Evolutionary conservation across 2,888 invertebrate genomes (phyloP).

Genomic region (Thymelicus acteon): DNA sequence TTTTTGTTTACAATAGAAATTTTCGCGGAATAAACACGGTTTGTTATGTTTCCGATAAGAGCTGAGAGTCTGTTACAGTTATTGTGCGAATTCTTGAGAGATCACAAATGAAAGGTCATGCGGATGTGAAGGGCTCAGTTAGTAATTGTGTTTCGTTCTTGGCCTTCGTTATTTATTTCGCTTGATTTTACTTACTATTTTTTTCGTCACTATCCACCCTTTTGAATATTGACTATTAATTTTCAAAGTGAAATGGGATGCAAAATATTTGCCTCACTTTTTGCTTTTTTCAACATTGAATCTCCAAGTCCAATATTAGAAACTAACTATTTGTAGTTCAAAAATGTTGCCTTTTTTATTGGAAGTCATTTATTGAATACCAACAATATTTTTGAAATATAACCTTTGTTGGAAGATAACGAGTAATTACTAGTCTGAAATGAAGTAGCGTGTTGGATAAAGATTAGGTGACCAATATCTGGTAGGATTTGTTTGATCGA

Average conservation of each 20-base stretch:
- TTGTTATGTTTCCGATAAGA: constrained; percentile 29
- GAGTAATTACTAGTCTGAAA: too few relatives aligned
- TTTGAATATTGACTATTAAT: background rate
- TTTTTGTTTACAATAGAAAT: constrained; percentile 15
- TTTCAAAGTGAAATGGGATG: background rate
- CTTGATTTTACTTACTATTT: background rate
- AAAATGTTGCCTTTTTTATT: too few relatives aligned
- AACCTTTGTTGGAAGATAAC: too few relatives aligned
- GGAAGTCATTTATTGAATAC: too few relatives aligned
- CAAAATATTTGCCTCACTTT: too few relatives aligned
- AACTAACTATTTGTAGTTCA: too few relatives aligned
- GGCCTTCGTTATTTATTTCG: background rate
- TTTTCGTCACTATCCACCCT: background rate
- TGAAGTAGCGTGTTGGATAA: too few relatives aligned
- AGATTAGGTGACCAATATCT: too few relatives aligned
- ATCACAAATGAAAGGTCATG: constrained; percentile 5
- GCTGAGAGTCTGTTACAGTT: constrained; percentile 19
- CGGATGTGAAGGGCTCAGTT: background rate
- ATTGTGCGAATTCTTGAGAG: constrained; percentile 24
- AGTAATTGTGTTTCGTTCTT: constrained; percentile 11
- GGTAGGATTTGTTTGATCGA: too few relatives aligned
- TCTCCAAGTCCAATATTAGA: too few relatives aligned
- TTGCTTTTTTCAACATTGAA: too few relatives aligned
- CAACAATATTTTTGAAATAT: too few relatives aligned
- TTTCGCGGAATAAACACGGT: background rate